Evolutionary conservation across 1,140 invertebrate species (phyloP).

Genomic region (Geopemphigus sp.): DNA sequence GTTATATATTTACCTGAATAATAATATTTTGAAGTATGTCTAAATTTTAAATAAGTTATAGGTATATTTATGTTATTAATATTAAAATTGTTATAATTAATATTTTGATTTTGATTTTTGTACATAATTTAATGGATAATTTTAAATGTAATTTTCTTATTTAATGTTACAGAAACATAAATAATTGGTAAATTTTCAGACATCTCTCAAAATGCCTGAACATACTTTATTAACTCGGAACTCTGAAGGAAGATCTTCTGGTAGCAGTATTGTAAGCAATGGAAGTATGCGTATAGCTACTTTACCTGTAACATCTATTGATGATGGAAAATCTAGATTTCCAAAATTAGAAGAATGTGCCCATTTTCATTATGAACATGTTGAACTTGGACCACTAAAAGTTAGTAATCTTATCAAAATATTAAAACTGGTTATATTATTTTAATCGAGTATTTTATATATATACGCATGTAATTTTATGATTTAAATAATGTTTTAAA

Average conservation of each 20-base stretch:
- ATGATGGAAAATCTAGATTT: conserved; percentile 61
- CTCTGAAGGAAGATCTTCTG: conserved; percentile 38
- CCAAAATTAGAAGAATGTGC: conserved; percentile 95
- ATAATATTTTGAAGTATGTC: too few relatives aligned
- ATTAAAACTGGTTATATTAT: background rate
- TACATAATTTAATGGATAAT: background rate
- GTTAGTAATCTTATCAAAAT: conserved; percentile 57
- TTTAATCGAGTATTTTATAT: too few relatives aligned
- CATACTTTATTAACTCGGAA: conserved; percentile 26
- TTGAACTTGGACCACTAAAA: conserved; percentile 75
- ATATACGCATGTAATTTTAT: too few relatives aligned
- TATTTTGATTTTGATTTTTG: too few relatives aligned
- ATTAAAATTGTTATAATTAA: too few relatives aligned
- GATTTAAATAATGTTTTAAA: too few relatives aligned
- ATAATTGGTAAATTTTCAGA: conserved; percentile 43
- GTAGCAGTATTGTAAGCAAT: conserved; percentile 35
- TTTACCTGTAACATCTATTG: conserved; percentile 51
- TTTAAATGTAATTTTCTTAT: background rate
- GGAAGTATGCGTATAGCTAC: conserved; percentile 53
- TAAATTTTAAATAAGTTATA: too few relatives aligned
- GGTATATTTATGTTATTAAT: too few relatives aligned
- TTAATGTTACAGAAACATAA: conserved; percentile 32
- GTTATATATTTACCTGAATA: too few relatives aligned
- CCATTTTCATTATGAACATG: conserved; percentile 96
- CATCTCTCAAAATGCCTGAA: conserved; percentile 41